These are phyloP conservation scores for Drosophila watanabei DNA, from an alignment of 1,140 invertebrate genomes.

Conservation along the genomic window DNA sequence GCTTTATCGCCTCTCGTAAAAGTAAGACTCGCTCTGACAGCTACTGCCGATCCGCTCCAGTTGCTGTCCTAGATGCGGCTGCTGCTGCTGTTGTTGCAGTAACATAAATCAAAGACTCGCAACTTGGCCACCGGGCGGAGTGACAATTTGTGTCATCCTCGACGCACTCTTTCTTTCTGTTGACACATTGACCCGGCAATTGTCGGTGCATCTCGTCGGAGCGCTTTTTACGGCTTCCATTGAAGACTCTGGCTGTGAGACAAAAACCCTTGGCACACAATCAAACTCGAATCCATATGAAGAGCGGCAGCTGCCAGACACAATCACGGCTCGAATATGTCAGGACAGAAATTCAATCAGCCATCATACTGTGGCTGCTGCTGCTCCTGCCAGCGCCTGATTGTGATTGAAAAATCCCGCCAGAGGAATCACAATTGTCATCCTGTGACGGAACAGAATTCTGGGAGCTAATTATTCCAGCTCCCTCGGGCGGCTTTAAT, in stretches of 20 bases:
- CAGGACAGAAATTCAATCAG: conserved; percentile 71
- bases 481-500: conserved; percentile 35
- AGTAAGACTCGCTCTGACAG: conserved; percentile 16
- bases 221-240: conserved; percentile 32
- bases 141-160: conserved; percentile 36
- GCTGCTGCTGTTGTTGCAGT: conserved; percentile 19
- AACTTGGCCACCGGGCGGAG: conserved; percentile 17
- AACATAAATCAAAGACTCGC: conserved; percentile 66
- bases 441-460: conserved; percentile 7
- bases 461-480: conserved; percentile 67
- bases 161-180: conserved; percentile 5
- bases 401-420: conserved; percentile 46
- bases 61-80: conserved; percentile 13
- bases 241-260: conserved; percentile 11
- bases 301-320: conserved; percentile 53
- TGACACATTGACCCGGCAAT: conserved; percentile 50
- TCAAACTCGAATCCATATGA: conserved; percentile 50
- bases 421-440: conserved; percentile 27
- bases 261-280: conserved; percentile 27
- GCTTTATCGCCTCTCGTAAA: conserved; percentile 63
- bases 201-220: conserved; percentile 36
- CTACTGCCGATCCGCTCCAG: conserved; percentile 30
- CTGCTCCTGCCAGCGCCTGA: conserved; percentile 10
- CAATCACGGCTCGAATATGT: conserved; percentile 64
- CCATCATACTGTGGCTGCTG: conserved; percentile 29